Evolutionary conservation across 2,888 invertebrate genomes (phyloP).

Genomic region (Ichneumon xanthorius): DNA sequence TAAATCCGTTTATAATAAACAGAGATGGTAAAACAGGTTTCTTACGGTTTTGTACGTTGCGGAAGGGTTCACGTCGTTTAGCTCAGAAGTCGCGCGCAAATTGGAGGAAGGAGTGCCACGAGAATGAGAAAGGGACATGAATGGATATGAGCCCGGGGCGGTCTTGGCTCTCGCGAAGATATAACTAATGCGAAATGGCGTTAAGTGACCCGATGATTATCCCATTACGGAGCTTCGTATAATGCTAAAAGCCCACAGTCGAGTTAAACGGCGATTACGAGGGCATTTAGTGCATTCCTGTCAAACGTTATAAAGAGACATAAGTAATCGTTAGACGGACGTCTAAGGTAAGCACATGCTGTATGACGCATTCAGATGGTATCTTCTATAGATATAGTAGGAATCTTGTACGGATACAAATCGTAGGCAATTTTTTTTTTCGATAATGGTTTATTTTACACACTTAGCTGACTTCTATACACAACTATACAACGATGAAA

Average conservation of each 20-base stretch:
- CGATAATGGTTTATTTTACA: constrained; percentile 84
- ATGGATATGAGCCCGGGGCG: constrained; percentile 38
- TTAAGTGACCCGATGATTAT: constrained; percentile 73
- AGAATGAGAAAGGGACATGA: constrained; percentile 53
- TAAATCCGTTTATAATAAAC: background rate
- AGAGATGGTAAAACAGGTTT: background rate
- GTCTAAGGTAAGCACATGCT: background rate
- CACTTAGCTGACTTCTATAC: constrained; percentile 84
- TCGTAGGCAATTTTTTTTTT: constrained; percentile 61
- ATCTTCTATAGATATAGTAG: constrained; percentile 11
- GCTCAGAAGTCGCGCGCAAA: background rate
- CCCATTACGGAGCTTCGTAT: constrained; percentile 68
- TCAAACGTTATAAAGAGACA: constrained; percentile 61
- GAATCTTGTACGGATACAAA: background rate
- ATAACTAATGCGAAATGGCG: constrained; percentile 73
- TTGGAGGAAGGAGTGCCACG: background rate
- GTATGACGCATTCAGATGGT: background rate
- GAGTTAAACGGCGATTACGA: constrained; percentile 68
- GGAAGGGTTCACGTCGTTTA: constrained; percentile 1
- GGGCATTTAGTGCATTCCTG: constrained; percentile 64
- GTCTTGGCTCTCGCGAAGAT: constrained; percentile 62
- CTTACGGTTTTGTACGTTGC: background rate
- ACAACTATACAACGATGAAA: constrained; percentile 84
- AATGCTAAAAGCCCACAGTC: constrained; percentile 70
- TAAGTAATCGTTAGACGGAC: constrained; percentile 52